phyloP scores from a whole-genome alignment of 2,797 vertebrate species.

The Agapornis canus region DNA sequence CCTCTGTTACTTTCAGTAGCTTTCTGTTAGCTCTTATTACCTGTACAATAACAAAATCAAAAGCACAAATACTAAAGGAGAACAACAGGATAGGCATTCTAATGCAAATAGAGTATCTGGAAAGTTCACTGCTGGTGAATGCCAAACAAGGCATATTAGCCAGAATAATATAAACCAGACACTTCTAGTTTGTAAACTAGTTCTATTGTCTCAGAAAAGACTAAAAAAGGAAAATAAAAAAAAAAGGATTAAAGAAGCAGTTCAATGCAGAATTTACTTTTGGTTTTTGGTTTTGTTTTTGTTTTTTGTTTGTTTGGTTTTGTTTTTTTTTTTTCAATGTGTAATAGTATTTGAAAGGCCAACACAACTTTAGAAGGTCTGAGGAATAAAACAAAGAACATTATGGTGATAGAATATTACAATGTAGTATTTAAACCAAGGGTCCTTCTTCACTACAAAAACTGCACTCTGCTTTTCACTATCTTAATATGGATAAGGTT shows the following conservation, averaged over 20 bases:
- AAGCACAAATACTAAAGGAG: background rate
- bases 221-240: no score
- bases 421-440: background rate
- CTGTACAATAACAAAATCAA: background rate
- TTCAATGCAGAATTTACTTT: background rate
- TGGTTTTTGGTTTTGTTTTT: no score
- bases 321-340: background rate
- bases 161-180: background rate
- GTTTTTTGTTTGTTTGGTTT: no score
- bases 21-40: background rate
- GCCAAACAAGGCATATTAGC: background rate
- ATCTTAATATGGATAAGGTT: background rate
- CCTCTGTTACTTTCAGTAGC: background rate
- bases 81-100: background rate
- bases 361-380: background rate
- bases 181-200: background rate
- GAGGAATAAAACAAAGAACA: background rate
- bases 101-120: background rate
- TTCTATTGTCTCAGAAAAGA: background rate
- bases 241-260: background rate
- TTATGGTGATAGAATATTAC: background rate
- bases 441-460: background rate
- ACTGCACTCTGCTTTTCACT: background rate
- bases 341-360: background rate
- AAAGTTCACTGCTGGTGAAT: background rate